These are phyloP conservation scores for Drosophila testacea DNA, from an alignment of 2,888 invertebrate genomes.

Conservation along the genomic window DNA sequence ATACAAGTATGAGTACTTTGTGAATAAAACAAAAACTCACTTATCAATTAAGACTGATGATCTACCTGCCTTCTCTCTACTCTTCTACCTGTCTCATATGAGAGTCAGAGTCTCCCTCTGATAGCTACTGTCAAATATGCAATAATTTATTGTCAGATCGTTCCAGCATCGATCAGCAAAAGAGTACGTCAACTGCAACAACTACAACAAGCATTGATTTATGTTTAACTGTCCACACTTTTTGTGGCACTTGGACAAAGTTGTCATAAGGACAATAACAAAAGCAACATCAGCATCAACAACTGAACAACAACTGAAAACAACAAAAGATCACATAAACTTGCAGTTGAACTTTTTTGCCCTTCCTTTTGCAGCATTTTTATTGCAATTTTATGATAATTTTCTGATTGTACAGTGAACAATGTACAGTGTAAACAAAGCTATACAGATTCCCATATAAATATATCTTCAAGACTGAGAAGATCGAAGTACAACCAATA, in stretches of 20 bases:
- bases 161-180: slow-evolving; percentile 52
- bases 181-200: slow-evolving; percentile 66
- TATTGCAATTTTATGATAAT: slow-evolving; percentile 78
- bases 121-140: slow-evolving; percentile 71
- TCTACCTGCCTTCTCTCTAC: neutral
- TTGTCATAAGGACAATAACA: slow-evolving; percentile 74
- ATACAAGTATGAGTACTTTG: slow-evolving; percentile 4
- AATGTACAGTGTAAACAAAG: slow-evolving; percentile 25
- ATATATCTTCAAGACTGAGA: slow-evolving; percentile 3
- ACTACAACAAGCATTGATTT: slow-evolving; percentile 65
- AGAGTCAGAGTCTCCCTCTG: slow-evolving; percentile 13
- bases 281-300: slow-evolving; percentile 10
- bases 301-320: slow-evolving; percentile 5
- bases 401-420: slow-evolving; percentile 11
- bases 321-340: slow-evolving; percentile 20
- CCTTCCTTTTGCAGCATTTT: slow-evolving; percentile 72
- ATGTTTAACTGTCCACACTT: slow-evolving; percentile 70
- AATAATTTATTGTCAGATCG: slow-evolving; percentile 77
- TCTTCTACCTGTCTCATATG: neutral
- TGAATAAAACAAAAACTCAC: slow-evolving; percentile 32
- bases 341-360: slow-evolving; percentile 22
- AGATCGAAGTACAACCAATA: neutral
- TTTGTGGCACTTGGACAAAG: slow-evolving; percentile 70
- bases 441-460: slow-evolving; percentile 21
- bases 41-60: slow-evolving; percentile 42